Base-by-base conservation (phyloP, 2,113 vertebrate genomes). In the Epinephelus lanceolatus region DNA sequence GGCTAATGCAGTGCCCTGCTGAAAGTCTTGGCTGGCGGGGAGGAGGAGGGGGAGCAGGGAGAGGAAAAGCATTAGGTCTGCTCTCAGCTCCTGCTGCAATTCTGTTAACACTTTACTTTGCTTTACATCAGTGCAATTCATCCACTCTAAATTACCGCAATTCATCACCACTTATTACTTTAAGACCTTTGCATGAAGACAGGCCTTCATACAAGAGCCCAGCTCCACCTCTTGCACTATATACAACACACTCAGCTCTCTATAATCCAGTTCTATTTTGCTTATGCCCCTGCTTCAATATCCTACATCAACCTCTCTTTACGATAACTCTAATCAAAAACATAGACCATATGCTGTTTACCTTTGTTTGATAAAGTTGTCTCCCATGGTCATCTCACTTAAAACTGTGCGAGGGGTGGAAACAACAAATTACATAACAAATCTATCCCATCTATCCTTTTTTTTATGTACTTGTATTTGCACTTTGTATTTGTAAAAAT, bases 1-100 rank as follows among this genome's bases (percentile, higher is more conserved):
- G 77, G 75, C 55, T 87, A 76, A 86, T 84, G 74, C 72, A 75
- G 66, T 68, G 76, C 62, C 70, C 33, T 69, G 68, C 78, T 65
- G 51, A 84, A 74, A 60, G 81, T 65, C 55, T 74, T 68, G 37
- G 40, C 47, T 67, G n/a, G 14, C 19, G 37, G 66, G 47, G 47
- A 3, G 30, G 33, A 14, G 17, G 49, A 18, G 23, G 62, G 15
- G 25, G 21, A 5, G 14, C 5, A 6, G 19, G 19, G 21, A n/a
- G 70, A 1, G 49, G 11, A 9, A 21, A 52, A 30, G 13, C 62
- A 88, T 77, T 51, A 74, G 52, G 47, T 61, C 70, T 30, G 66
- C 75, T 66, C 60, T 79, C 59, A 79, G 66, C 71, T 82, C 53
- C 63, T 27, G 37, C 12, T 75, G 59, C 59, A 78, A 81, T 55